phyloP scores from a whole-genome alignment of 2,113 vertebrate species.

The Anarhynchus alexandrinus region DNA sequence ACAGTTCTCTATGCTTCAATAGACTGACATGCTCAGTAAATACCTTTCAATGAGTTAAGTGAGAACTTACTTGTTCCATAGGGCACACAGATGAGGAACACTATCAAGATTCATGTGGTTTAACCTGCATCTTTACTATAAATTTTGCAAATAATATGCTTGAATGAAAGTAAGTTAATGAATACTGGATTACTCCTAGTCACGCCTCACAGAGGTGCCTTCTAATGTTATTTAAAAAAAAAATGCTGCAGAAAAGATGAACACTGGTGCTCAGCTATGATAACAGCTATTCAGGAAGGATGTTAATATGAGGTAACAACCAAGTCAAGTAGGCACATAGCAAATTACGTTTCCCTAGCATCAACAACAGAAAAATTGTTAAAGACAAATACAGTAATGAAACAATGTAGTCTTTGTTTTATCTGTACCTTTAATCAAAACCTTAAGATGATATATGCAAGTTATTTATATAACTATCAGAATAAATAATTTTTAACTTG shows the following conservation, averaged over 20 bases:
- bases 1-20: neutral
- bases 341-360: neutral
- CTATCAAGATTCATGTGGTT: neutral
- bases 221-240: neutral
- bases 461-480: neutral
- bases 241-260: neutral
- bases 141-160: neutral
- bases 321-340: neutral
- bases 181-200: neutral
- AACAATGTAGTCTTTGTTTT: neutral
- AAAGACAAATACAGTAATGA: neutral
- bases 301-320: neutral
- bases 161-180: neutral
- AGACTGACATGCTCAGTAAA: neutral
- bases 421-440: neutral
- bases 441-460: neutral
- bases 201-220: neutral
- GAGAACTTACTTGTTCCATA: neutral
- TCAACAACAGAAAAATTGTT: too few species aligned
- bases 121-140: neutral
- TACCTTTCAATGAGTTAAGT: neutral
- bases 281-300: neutral
- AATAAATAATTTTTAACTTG: neutral
- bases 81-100: neutral
- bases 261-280: neutral